A percentile compares a stretch with the other conserved stretches of the same genome.
phyloP scores from a whole-genome alignment of 2,888 invertebrate genomes.

The Eupithecia dodoneata region DNA sequence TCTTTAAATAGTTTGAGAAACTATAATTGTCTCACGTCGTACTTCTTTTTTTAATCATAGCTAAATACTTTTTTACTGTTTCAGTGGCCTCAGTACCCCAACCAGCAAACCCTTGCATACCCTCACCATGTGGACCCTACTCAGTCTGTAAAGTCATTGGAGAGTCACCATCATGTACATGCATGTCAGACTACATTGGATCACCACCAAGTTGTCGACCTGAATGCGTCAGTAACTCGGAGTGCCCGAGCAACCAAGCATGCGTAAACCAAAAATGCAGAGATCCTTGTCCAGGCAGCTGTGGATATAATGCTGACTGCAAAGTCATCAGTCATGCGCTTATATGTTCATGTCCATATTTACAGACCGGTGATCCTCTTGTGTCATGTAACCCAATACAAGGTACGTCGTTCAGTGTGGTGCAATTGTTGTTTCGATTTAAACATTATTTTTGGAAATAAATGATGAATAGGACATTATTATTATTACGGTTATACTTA shows the following conservation, averaged over 20 bases:
- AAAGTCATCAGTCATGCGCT: slow-evolving; percentile 89
- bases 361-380: slow-evolving; percentile 88
- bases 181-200: slow-evolving; percentile 85
- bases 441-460: background rate
- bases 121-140: slow-evolving; percentile 88
- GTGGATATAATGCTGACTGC: slow-evolving; percentile 89
- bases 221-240: slow-evolving; percentile 87
- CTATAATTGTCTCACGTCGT: background rate
- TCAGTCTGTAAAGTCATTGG: slow-evolving; percentile 86
- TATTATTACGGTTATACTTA: background rate
- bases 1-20: background rate
- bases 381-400: slow-evolving; percentile 71
- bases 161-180: slow-evolving; percentile 87
- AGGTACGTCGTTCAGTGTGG: slow-evolving; percentile 56
- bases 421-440: background rate
- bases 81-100: slow-evolving; percentile 69
- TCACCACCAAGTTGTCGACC: slow-evolving; percentile 87
- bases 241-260: slow-evolving; percentile 86
- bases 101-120: slow-evolving; percentile 85
- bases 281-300: slow-evolving; percentile 88
- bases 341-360: slow-evolving; percentile 85
- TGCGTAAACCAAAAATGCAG: slow-evolving; percentile 88
- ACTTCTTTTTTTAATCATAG: background rate
- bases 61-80: slow-evolving; percentile 19
- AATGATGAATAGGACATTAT: background rate